These are phyloP conservation scores for Escarpia spicata DNA, from an alignment of 2,888 invertebrate genomes.

Conservation along the genomic window DNA sequence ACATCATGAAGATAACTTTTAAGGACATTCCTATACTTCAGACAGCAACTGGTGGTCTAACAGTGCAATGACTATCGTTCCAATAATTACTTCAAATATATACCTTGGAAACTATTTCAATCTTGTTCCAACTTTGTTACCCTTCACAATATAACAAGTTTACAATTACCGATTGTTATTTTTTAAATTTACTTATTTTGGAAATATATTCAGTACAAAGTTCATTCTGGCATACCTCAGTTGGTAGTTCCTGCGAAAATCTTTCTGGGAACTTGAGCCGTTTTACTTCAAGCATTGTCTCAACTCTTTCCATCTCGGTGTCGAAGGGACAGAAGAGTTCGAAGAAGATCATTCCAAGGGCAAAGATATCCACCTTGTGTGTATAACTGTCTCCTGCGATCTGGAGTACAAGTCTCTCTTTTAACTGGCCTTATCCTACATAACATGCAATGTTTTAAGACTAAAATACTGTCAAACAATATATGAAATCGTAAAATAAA, in stretches of 20 bases:
- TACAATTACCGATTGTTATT: too few relatives aligned
- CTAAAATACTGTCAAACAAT: too few relatives aligned
- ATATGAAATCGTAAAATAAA: too few relatives aligned
- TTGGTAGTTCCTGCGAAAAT: constrained; percentile 74
- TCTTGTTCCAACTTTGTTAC: neutral
- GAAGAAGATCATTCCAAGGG: constrained; percentile 91
- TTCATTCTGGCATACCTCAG: constrained; percentile 73
- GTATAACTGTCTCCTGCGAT: constrained; percentile 61
- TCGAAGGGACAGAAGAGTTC: constrained; percentile 89
- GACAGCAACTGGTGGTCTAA: too few relatives aligned
- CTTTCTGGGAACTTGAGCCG: constrained; percentile 72
- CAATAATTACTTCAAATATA: neutral
- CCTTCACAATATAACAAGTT: neutral
- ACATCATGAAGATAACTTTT: too few relatives aligned
- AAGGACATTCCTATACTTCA: too few relatives aligned
- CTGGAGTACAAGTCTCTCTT: constrained; percentile 44
- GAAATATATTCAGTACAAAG: neutral
- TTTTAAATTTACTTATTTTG: too few relatives aligned
- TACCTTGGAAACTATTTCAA: neutral
- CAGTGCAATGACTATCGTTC: too few relatives aligned
- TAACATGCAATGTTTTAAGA: constrained; percentile 63
- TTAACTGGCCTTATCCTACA: constrained; percentile 54
- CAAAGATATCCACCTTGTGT: constrained; percentile 91
- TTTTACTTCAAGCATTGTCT: constrained; percentile 70
- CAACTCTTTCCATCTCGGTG: constrained; percentile 88